phyloP scores from a whole-genome alignment of 2,797 vertebrate species.

The Varecia variegata region DNA sequence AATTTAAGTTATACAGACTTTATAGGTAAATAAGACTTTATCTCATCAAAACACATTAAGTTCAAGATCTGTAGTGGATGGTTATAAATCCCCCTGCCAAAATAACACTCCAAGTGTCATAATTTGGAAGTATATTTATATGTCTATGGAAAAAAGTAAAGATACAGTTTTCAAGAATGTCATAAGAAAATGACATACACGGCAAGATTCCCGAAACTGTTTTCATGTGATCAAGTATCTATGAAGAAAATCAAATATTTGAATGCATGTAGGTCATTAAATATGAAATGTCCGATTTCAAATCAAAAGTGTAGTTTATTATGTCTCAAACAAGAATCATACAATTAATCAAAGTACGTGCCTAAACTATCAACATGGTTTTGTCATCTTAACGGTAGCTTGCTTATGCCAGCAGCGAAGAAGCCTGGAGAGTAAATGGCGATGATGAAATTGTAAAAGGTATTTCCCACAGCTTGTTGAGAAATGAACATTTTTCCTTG shows the following conservation, averaged over 20 bases:
- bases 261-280: background rate
- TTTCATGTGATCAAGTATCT: background rate
- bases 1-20: background rate
- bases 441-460: no score
- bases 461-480: no score
- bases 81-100: background rate
- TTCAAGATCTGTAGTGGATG: background rate
- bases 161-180: slow-evolving; percentile 10
- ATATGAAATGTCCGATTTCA: no score
- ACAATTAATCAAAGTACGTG: no score
- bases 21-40: background rate
- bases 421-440: no score
- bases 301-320: no score
- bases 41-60: background rate
- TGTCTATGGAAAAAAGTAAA: background rate
- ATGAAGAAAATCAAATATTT: background rate
- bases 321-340: no score
- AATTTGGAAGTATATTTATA: background rate
- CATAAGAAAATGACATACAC: background rate
- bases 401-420: no score
- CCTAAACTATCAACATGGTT: no score
- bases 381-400: no score
- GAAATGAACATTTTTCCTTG: no score
- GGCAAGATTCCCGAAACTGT: background rate
- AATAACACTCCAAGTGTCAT: background rate